phyloP scores from a whole-genome alignment of 1,140 invertebrate species.

The Portunus trituberculatus region DNA sequence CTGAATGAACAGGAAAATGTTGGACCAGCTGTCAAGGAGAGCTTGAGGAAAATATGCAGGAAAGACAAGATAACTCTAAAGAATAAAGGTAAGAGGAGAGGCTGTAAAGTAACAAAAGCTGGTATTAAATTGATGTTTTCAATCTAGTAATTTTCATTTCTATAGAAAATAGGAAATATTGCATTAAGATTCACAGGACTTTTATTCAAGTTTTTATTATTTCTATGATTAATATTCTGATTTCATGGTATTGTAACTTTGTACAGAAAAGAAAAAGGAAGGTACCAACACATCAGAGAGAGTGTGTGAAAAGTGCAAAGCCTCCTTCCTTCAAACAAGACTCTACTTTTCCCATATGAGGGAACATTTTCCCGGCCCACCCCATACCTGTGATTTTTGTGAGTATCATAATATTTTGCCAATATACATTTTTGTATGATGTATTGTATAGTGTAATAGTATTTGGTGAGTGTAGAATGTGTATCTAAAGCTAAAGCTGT shows the following conservation, averaged over 20 bases:
- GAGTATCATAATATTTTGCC: conserved; percentile 78
- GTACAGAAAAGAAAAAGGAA: conserved; percentile 81
- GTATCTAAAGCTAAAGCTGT: too few species aligned
- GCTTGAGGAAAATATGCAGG: neutral
- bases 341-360: conserved; percentile 86
- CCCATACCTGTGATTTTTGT: conserved; percentile 85
- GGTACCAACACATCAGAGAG: conserved; percentile 83
- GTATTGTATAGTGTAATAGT: too few species aligned
- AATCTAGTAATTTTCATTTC: too few species aligned
- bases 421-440: too few species aligned
- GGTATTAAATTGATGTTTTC: too few species aligned
- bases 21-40: neutral
- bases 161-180: too few species aligned
- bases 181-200: too few species aligned
- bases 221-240: neutral
- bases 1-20: neutral
- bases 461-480: too few species aligned
- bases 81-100: conserved; percentile 5
- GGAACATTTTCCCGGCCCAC: conserved; percentile 85
- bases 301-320: conserved; percentile 85
- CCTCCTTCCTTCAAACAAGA: conserved; percentile 85
- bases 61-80: conserved; percentile 23
- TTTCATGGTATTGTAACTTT: conserved; percentile 78
- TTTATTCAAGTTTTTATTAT: too few species aligned
- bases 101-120: neutral